Conservation (phyloP, 2,113 vertebrate genomes). For the Cheirogaleus medius region DNA sequence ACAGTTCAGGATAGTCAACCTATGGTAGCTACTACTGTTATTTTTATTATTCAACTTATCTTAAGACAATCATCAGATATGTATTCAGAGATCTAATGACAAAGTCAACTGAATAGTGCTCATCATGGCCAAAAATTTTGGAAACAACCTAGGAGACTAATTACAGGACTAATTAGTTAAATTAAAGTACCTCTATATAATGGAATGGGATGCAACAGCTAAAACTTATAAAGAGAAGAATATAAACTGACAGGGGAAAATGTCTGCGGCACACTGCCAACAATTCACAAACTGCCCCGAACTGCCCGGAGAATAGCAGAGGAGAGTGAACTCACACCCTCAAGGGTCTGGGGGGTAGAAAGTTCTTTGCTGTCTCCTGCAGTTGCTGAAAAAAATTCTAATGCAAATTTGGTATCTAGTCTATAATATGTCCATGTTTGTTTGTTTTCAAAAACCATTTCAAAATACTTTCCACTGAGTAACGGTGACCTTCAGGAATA, state of each 20-base stretch:
- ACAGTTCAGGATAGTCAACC: not conserved
- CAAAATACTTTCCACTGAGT: constrained; percentile 4
- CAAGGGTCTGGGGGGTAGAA: not conserved
- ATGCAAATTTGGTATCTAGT: not conserved
- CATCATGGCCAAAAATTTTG: not conserved
- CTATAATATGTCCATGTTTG: not conserved
- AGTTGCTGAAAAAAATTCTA: not conserved
- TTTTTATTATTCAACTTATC: not conserved
- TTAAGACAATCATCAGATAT: not conserved
- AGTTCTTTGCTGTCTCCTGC: not conserved
- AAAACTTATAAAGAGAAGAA: not conserved
- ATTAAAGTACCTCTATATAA: not conserved
- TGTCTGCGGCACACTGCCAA: not conserved
- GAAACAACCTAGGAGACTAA: not conserved
- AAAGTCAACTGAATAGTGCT: not conserved
- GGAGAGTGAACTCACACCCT: not conserved
- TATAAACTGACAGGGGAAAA: not conserved
- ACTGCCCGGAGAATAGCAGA: not conserved
- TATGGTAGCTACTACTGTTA: not conserved
- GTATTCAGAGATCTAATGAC: not conserved
- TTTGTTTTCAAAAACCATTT: not conserved
- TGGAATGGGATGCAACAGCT: not conserved
- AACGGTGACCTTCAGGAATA: not conserved
- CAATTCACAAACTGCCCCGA: not conserved
- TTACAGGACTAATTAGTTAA: not conserved